Evolutionary conservation across 2,797 vertebrate genomes (phyloP).

Genomic region (Pelochelys cantorii): DNA sequence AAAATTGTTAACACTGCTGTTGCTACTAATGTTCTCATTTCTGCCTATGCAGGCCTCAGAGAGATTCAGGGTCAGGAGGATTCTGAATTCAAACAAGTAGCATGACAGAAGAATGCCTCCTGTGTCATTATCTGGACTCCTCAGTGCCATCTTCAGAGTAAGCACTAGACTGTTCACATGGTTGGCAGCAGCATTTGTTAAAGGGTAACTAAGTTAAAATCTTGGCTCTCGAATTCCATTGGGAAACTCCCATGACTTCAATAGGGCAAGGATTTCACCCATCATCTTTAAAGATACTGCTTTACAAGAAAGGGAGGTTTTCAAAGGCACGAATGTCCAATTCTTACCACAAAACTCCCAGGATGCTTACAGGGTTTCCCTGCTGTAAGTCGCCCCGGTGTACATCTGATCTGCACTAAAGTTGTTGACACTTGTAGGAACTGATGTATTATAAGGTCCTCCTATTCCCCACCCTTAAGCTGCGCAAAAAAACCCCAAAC

Average conservation of each 20-base stretch:
- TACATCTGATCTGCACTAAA: too few species aligned
- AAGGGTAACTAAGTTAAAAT: background rate
- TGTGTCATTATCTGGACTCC: background rate
- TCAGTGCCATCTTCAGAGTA: background rate
- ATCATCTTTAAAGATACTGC: background rate
- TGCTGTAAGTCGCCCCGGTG: too few species aligned
- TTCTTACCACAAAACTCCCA: background rate
- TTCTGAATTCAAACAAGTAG: background rate
- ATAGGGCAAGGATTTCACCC: background rate
- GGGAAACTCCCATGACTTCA: background rate
- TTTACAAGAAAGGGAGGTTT: background rate
- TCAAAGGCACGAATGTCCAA: background rate
- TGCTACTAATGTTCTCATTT: background rate
- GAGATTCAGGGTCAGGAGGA: background rate
- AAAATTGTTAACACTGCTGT: background rate
- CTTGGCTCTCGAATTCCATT: background rate
- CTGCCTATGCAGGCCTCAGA: background rate
- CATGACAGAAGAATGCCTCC: accelerated
- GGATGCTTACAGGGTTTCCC: too few species aligned
- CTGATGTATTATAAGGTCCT: too few species aligned
- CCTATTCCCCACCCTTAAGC: too few species aligned
- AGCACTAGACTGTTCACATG: background rate
- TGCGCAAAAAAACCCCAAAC: too few species aligned
- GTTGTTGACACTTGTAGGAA: too few species aligned
- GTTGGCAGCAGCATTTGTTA: background rate